Evolutionary conservation across 2,888 invertebrate species (phyloP), one percentile per base, ranked within the genome.

Genomic region (Cepaea hortensis): DNA sequence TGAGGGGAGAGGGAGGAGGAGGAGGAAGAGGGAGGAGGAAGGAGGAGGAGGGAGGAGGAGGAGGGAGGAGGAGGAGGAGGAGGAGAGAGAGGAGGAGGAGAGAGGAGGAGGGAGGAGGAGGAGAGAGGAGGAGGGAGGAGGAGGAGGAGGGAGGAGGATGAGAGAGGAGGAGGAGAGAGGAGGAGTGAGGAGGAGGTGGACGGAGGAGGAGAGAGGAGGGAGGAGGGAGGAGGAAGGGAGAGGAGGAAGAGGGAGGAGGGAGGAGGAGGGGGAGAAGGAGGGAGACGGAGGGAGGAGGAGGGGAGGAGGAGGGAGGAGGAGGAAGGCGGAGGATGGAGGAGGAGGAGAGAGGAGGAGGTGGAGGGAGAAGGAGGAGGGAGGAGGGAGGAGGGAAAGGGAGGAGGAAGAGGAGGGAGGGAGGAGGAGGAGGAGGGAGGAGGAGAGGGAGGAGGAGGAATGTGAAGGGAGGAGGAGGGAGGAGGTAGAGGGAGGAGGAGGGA

Each of bases 221-320:
- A 20, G 48, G 11, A 46, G 50, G 50, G 48, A 48, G 20, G 48
- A 46, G 11, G 13, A 20, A 48, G 11, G 20, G 20, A 46, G 79
- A 20, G 48, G 50, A 46, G 79, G 50, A 50, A 46, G 20, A 46
- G 48, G 50, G 79, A 18, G 48, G 20, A 20, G 50, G 11, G 46
- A 48, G 79, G 79, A 48, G 46, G 48, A 50, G 11, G 79, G 79
- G 79, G 11, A 48, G n/a, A n/a, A n/a, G n/a, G n/a, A n/a, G n/a
- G n/a, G n/a, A n/a, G n/a, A n/a, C n/a, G n/a, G n/a, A n/a, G 20
- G 11, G 79, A 46, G 48, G 50, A 48, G 79, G 79, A 79, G 48
- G 50, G 13, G 79, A 46, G 15, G 46, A 48, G 15, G 79, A 79
- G 7, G 50, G 20, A 46, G 50, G 20, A 50, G 11, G 79, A 20